Conservation (phyloP, 2,888 invertebrate species). For the Griposia aprilina region DNA sequence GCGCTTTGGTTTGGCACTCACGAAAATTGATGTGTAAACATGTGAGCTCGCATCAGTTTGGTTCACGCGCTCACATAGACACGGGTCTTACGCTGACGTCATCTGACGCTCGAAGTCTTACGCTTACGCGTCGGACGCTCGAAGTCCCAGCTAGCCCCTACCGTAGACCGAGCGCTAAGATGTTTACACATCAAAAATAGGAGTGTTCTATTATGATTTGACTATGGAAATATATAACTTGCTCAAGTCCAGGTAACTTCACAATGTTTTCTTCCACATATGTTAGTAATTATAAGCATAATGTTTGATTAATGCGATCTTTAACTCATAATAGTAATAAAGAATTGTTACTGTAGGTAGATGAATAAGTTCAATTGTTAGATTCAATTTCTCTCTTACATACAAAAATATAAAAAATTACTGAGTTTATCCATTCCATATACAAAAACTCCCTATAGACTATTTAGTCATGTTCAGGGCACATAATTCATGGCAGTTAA, state of each 20-base stretch:
- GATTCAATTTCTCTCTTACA: not conserved
- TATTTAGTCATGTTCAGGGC: conserved; percentile 37
- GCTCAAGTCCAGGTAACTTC: not conserved
- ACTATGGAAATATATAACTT: not conserved
- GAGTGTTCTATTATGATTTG: not conserved
- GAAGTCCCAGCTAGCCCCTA: too few species aligned
- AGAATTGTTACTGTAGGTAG: not conserved
- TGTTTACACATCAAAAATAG: too few species aligned
- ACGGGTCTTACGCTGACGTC: too few species aligned
- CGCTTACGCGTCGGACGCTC: too few species aligned
- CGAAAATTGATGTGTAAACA: too few species aligned
- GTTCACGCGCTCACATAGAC: too few species aligned
- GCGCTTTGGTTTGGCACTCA: too few species aligned
- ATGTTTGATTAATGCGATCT: not conserved
- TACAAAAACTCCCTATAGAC: conserved; percentile 37
- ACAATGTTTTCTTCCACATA: not conserved
- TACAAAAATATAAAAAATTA: not conserved
- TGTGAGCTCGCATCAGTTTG: too few species aligned
- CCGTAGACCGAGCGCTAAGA: too few species aligned
- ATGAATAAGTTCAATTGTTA: not conserved
- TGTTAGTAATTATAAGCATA: not conserved
- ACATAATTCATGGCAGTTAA: conserved; percentile 51
- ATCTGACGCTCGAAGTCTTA: too few species aligned
- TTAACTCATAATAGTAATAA: not conserved
- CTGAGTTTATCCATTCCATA: conserved; percentile 15